Percentiles rank a stretch among this genome's conserved stretches.
Evolutionary conservation across 2,113 vertebrate genomes (phyloP).

Genomic region (Urocolius indicus): DNA sequence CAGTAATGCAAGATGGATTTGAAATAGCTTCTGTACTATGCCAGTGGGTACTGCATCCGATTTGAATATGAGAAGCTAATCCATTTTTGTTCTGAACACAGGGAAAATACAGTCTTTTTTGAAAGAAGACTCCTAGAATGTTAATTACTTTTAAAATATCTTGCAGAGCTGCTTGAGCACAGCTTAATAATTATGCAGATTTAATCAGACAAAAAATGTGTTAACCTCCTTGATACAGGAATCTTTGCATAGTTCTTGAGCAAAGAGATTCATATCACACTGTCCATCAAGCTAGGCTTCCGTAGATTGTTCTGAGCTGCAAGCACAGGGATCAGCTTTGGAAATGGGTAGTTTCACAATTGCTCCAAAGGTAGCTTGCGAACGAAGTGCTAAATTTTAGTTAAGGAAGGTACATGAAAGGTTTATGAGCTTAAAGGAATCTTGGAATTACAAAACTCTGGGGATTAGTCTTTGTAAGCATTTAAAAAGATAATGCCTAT

Average conservation of each 20-base stretch:
- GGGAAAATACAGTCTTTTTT: not conserved
- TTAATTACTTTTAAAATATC: not conserved
- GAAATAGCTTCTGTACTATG: not conserved
- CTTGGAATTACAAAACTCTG: not conserved
- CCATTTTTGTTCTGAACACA: not conserved
- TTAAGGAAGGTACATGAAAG: not conserved
- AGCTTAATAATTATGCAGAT: not conserved
- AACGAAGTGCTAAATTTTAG: not conserved
- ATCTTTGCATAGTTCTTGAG: not conserved
- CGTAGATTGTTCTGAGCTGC: not conserved
- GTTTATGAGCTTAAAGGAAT: not conserved
- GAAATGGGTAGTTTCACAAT: not conserved
- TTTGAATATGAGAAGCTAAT: not conserved
- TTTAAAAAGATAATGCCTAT: not conserved
- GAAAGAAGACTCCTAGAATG: not conserved
- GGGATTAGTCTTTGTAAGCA: not conserved
- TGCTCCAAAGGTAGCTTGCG: not conserved
- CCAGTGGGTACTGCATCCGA: not conserved
- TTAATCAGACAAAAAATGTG: slow-evolving; percentile 16
- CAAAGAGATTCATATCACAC: not conserved
- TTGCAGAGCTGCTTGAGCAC: not conserved
- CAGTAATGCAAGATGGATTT: not conserved
- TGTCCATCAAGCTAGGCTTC: not conserved
- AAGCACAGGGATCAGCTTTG: not conserved
- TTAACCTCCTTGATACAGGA: not conserved